These are phyloP conservation scores for Amazona guildingii DNA, from an alignment of 2,113 vertebrate species.

Conservation along the genomic window DNA sequence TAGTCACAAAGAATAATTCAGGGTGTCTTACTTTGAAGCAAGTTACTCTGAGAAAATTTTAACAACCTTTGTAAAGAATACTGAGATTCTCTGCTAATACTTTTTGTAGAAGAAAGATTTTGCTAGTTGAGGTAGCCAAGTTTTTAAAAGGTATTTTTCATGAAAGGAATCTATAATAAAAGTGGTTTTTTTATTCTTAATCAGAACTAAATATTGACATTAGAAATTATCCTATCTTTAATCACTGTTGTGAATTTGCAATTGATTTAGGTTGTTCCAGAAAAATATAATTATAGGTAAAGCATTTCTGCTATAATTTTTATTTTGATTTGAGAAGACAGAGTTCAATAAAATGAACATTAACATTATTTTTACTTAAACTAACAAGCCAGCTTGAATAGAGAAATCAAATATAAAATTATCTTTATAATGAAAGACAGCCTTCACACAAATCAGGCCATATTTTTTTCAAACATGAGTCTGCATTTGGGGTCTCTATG, in stretches of 20 bases:
- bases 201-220: not conserved
- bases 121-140: not conserved
- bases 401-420: not conserved
- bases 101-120: not conserved
- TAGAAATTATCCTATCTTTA: not conserved
- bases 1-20: not conserved
- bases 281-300: not conserved
- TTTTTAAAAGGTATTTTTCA: not conserved
- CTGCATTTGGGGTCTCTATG: not conserved
- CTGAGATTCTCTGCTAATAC: not conserved
- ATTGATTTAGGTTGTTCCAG: not conserved
- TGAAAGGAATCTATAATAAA: not conserved
- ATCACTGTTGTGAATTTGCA: not conserved
- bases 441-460: not conserved
- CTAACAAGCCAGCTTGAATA: not conserved
- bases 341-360: not conserved
- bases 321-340: not conserved
- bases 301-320: not conserved
- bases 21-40: not conserved
- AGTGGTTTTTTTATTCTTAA: not conserved
- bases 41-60: not conserved
- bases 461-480: not conserved
- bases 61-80: not conserved
- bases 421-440: not conserved
- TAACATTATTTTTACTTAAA: not conserved